Base-by-base conservation (phyloP, 2,113 vertebrate genomes). In the Charadrius vociferus region DNA sequence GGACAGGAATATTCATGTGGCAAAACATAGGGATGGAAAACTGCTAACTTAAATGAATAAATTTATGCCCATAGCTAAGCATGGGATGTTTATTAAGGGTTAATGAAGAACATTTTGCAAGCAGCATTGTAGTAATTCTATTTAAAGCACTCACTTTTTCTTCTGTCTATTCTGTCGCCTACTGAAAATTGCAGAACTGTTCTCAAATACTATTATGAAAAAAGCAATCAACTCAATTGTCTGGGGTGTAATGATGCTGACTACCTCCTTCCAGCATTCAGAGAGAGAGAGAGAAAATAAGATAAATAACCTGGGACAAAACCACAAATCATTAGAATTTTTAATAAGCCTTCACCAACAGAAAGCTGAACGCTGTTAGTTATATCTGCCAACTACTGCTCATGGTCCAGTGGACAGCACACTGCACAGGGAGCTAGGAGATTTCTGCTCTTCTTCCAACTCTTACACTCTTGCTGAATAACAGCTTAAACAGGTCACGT, bases 141-240 rank as follows among this genome's bases (percentile, higher is more conserved):
- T 97, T 97, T 96, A 94, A 96, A 97, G 78, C 66, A 72, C 47
- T 85, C 10, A 5, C 63, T 95, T 97, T 95, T 96, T 93, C 91
- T 96, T 92, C 71, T 84, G 53, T 95, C 86, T 94, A 22, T 94
- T 92, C 70, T 92, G 82, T 94, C 14, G 14, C 86, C 88, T 92
- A 87, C 81, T 93, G 85, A 95, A 98, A 97, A 96, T 96, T 95
- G 79, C 83, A 95, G 74, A 93, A 92, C 88, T 96, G 62, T 96
- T 97, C 95, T 95, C 87, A 84, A 96, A 88, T 67, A 91, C 41
- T 91, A 86, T 96, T 95, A 96, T 90, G 86, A 97, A 97, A 95
- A 97, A 97, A 89, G 91, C 95, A 97, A 98, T 98, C 96, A 96
- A 39, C 83, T 95, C 91, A 90, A 95, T 96, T 98, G 97, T 97